These are phyloP conservation scores for Napeogenes sylphis DNA, from an alignment of 2,888 invertebrate genomes.

Conservation along the genomic window DNA sequence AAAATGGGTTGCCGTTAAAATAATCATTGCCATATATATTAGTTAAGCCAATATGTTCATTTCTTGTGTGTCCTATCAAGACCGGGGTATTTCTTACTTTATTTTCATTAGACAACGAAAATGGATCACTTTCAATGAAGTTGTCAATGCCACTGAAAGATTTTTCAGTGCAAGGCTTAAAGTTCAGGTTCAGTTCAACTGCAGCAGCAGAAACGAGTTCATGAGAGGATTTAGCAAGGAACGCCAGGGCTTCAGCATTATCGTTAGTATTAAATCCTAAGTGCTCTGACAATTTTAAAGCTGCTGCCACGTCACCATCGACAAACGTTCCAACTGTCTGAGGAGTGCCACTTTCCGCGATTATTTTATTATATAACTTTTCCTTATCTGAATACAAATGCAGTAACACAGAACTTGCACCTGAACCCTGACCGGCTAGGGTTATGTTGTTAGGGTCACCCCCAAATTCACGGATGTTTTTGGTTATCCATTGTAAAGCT, in stretches of 20 bases:
- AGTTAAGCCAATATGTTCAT: conserved; percentile 41
- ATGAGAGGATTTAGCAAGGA: conserved; percentile 47
- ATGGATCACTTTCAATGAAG: conserved; percentile 59
- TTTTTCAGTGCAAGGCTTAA: conserved; percentile 62
- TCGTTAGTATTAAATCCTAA: conserved; percentile 56
- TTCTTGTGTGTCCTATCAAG: conserved; percentile 60
- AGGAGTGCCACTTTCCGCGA: conserved; percentile 64
- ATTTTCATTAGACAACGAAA: conserved; percentile 49
- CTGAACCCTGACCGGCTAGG: conserved; percentile 62
- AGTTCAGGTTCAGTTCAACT: conserved; percentile 44
- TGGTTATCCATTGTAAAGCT: conserved; percentile 62
- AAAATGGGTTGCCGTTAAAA: conserved; percentile 55
- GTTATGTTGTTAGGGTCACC: conserved; percentile 69
- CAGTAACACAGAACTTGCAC: conserved; percentile 56
- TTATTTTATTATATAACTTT: conserved; percentile 62
- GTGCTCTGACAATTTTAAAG: conserved; percentile 54
- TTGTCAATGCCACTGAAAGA: conserved; percentile 63
- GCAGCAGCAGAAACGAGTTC: conserved; percentile 55
- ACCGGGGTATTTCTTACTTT: conserved; percentile 60
- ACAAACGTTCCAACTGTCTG: conserved; percentile 59
- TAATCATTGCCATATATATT: conserved; percentile 42
- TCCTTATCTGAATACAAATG: conserved; percentile 61
- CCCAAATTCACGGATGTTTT: conserved; percentile 62
- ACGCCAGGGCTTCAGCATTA: conserved; percentile 54
- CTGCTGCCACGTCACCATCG: conserved; percentile 50